These are phyloP conservation scores for Diaperis boleti DNA, from an alignment of 2,888 invertebrate species.

Conservation along the genomic window DNA sequence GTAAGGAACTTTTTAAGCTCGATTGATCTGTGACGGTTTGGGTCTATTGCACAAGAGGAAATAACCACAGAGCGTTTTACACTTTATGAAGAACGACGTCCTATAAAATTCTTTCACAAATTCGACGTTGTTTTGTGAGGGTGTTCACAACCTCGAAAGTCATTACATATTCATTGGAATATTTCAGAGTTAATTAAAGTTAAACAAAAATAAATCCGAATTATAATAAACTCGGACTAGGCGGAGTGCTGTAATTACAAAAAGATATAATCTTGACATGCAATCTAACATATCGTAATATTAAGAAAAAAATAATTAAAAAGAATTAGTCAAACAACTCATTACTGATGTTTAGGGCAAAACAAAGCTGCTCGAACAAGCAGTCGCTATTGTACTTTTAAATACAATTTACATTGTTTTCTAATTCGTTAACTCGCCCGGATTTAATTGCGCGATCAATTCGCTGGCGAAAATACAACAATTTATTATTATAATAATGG, in stretches of 20 bases:
- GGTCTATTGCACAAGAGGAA: slow-evolving; percentile 48
- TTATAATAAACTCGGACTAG: slow-evolving; percentile 45
- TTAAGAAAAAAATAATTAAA: slow-evolving; percentile 45
- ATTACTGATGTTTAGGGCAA: slow-evolving; percentile 41
- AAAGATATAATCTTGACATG: slow-evolving; percentile 46
- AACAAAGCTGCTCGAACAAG: slow-evolving; percentile 42
- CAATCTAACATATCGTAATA: slow-evolving; percentile 46
- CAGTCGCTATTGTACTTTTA: slow-evolving; percentile 39
- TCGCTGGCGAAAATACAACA: slow-evolving; percentile 1
- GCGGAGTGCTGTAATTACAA: slow-evolving; percentile 46
- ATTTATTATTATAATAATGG: slow-evolving; percentile 10
- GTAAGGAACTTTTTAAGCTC: slow-evolving; percentile 47
- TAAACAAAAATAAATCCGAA: slow-evolving; percentile 45
- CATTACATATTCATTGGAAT: slow-evolving; percentile 41
- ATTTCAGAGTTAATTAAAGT: slow-evolving; percentile 42
- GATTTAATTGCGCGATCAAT: slow-evolving; percentile 36
- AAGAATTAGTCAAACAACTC: slow-evolving; percentile 45
- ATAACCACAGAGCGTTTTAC: slow-evolving; percentile 47
- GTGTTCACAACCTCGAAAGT: slow-evolving; percentile 26
- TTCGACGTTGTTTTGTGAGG: slow-evolving; percentile 34
- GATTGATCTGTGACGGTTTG: slow-evolving; percentile 48
- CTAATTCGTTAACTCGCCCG: slow-evolving; percentile 37
- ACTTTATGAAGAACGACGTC: slow-evolving; percentile 43
- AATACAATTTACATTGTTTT: slow-evolving; percentile 43
- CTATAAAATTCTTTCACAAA: slow-evolving; percentile 46